Evolutionary conservation across 2,888 invertebrate species (phyloP), one percentile per base, ranked within the genome.

Genomic region (Galerucella calmariensis): DNA sequence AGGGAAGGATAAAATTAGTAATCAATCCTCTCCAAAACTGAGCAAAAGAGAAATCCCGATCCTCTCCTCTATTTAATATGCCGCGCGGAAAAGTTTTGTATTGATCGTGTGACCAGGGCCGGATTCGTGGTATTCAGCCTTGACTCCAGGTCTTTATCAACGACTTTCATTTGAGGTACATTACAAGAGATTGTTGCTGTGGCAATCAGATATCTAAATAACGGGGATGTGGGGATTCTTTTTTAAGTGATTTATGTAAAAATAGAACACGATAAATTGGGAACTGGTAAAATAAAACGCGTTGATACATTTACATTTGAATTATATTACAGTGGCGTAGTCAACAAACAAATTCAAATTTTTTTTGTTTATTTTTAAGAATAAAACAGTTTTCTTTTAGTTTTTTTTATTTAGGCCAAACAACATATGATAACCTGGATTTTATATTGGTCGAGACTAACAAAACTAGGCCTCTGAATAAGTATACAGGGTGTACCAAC

Each of bases 31-130:
- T 67, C 16, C 46, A 56, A 56, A 67, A 67, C 35, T 12, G 67
- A 67, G 53, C 68, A 68, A 41, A 68, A 68, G 68, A 68, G 68
- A 56, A n/a, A 68, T 68, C 12, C 44, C 44, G n/a, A 67, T 68
- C 58, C 12, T 44, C 63, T 65, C 63, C 24, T 46, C 59, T 12
- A 58, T 58, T 67, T 68, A 46, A 59, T 59, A 16, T 20, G 14
- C 59, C 59, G 68, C 58, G 68, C 35, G 35, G 35, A 59, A 59
- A 58, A 59, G 53, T 16, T 56, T 56, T 46, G 41, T 68, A 68
- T 68, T 68, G 68, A 68, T 68, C 68, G 41, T 12, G 5, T 46
- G 24, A 20, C 44, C 68, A 68, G 68, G 59, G 20, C 14, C 59
- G 68, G 16, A 68, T 68, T 67, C 27, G 35, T 10, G 48, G 48